A percentile compares a stretch with the other conserved stretches of the same genome.
phyloP scores from a whole-genome alignment of 2,888 invertebrate genomes.

The Strigamia crassipes region DNA sequence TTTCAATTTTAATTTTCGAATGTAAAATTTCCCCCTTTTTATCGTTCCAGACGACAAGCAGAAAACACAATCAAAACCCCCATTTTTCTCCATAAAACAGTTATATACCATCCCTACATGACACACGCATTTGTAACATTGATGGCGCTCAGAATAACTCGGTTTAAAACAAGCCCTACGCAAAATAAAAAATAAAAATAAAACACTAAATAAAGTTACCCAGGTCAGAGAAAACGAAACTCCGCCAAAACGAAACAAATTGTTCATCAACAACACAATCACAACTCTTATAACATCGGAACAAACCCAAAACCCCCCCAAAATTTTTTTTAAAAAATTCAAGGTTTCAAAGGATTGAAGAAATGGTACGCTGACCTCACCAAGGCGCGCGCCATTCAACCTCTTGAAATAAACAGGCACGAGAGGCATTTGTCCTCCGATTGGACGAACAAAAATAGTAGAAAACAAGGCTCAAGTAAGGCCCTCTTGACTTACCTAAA shows the following conservation, averaged over 20 bases:
- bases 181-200: neutral
- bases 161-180: neutral
- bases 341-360: constrained; percentile 1
- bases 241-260: neutral
- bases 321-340: no score
- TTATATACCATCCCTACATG: constrained; percentile 18
- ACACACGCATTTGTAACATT: constrained; percentile 14
- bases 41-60: neutral
- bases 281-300: no score
- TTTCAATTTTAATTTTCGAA: no score
- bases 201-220: neutral
- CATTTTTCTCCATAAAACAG: neutral
- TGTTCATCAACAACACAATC: neutral
- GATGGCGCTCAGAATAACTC: constrained; percentile 14
- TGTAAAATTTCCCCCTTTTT: no score
- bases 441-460: constrained; percentile 26
- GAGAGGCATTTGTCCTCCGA: constrained; percentile 26
- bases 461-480: neutral
- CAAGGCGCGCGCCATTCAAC: constrained; percentile 12
- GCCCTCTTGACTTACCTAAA: constrained; percentile 21
- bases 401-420: constrained; percentile 27
- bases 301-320: no score
- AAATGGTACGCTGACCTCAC: neutral
- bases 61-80: neutral
- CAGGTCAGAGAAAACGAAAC: neutral